Conservation (phyloP, 1,140 invertebrate species). For the Coelopa frigida region DNA sequence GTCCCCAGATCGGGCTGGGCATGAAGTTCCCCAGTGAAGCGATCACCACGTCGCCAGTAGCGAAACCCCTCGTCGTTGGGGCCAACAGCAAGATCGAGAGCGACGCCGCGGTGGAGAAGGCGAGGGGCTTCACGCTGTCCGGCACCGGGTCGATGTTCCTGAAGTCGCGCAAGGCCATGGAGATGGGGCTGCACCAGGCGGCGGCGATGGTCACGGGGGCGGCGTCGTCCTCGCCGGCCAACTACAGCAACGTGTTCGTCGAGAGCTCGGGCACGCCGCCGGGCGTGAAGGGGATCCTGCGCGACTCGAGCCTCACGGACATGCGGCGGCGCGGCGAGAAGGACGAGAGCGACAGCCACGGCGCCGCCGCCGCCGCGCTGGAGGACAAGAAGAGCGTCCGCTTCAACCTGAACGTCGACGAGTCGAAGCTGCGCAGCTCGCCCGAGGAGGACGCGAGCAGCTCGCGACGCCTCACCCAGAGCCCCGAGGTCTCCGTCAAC, state of each 20-base stretch:
- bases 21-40: constrained; percentile 8
- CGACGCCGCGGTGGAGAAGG: constrained; percentile 6
- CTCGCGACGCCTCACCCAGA: constrained; percentile 15
- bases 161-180: constrained; percentile 48
- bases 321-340: constrained; percentile 32
- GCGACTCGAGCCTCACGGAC: constrained; percentile 56
- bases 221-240: not conserved
- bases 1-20: constrained; percentile 23
- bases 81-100: constrained; percentile 1
- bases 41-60: not conserved
- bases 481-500: constrained; percentile 19
- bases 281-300: constrained; percentile 57
- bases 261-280: constrained; percentile 45
- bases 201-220: not conserved
- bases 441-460: constrained; percentile 20
- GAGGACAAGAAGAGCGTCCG: constrained; percentile 67
- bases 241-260: constrained; percentile 2
- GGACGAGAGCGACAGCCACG: constrained; percentile 16
- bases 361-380: constrained; percentile 43
- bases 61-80: not conserved
- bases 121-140: constrained; percentile 24
- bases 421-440: constrained; percentile 23
- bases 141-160: constrained; percentile 59
- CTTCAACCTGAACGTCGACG: constrained; percentile 56
- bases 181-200: constrained; percentile 7